These are phyloP conservation scores for Cryptus armator DNA, from an alignment of 2,888 invertebrate genomes.

Conservation along the genomic window DNA sequence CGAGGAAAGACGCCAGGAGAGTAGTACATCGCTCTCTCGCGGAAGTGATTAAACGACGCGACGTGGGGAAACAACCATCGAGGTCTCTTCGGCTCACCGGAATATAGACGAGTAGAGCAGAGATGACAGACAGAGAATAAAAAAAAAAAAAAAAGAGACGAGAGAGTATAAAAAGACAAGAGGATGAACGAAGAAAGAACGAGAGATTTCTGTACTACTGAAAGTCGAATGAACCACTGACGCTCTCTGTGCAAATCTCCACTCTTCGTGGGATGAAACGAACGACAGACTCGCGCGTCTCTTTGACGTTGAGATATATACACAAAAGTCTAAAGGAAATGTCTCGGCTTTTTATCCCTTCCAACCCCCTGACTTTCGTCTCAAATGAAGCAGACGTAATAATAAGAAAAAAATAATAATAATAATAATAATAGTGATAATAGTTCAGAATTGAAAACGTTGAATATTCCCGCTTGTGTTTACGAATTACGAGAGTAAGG, in stretches of 20 bases:
- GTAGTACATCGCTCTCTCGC: constrained; percentile 67
- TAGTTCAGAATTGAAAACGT: background rate
- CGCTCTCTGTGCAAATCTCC: constrained; percentile 37
- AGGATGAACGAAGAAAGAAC: constrained; percentile 48
- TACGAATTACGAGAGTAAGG: background rate
- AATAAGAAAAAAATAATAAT: background rate
- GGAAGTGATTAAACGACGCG: constrained; percentile 71
- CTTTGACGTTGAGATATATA: constrained; percentile 55
- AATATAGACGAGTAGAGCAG: constrained; percentile 56
- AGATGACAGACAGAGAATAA: constrained; percentile 2
- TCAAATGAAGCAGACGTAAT: background rate
- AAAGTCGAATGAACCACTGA: constrained; percentile 55
- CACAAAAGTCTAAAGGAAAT: constrained; percentile 47
- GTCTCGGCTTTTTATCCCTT: constrained; percentile 11
- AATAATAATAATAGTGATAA: background rate
- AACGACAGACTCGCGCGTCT: constrained; percentile 46
- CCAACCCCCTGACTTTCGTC: background rate
- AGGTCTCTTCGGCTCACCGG: constrained; percentile 47
- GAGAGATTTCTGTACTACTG: constrained; percentile 25
- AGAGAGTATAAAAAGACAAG: constrained; percentile 38
- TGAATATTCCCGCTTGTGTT: background rate
- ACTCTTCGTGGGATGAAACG: constrained; percentile 38
- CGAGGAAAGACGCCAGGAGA: constrained; percentile 70
- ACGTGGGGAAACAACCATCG: constrained; percentile 67
- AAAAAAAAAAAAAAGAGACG: constrained; percentile 31